phyloP scores from a whole-genome alignment of 1,140 invertebrate species.

The Hirudo medicinalis region DNA sequence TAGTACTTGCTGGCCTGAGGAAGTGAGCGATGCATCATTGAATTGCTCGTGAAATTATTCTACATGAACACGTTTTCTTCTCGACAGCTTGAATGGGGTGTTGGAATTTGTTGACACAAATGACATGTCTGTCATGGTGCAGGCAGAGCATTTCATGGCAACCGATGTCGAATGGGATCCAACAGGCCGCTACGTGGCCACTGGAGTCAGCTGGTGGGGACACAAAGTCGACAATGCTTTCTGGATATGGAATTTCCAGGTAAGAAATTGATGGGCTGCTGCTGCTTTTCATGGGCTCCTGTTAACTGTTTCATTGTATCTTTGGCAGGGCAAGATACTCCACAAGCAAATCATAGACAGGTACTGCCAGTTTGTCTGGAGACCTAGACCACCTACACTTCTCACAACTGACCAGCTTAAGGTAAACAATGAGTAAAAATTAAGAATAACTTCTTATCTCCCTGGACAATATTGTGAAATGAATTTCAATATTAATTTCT shows the following conservation, averaged over 20 bases:
- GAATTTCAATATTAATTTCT: not conserved
- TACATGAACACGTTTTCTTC: too few relatives aligned
- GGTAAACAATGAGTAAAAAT: constrained; percentile 28
- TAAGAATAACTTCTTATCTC: too few relatives aligned
- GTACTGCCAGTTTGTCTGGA: constrained; percentile 89
- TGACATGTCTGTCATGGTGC: constrained; percentile 84
- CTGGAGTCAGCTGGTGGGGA: constrained; percentile 85
- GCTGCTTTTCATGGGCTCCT: not conserved
- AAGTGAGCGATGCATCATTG: constrained; percentile 30
- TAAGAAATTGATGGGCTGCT: not conserved
- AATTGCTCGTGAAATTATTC: constrained; percentile 19
- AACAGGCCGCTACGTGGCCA: constrained; percentile 90
- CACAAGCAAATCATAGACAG: constrained; percentile 71
- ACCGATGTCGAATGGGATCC: constrained; percentile 98
- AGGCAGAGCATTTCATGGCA: constrained; percentile 79
- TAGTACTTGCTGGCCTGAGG: constrained; percentile 72
- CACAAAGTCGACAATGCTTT: constrained; percentile 88
- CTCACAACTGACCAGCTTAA: constrained; percentile 53
- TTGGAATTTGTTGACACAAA: constrained; percentile 89
- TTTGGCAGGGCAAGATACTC: constrained; percentile 50
- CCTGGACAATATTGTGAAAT: too few relatives aligned
- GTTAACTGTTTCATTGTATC: not conserved
- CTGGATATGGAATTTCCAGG: constrained; percentile 93
- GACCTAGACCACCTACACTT: constrained; percentile 76
- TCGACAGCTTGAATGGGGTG: constrained; percentile 61